Conservation (phyloP, 2,888 invertebrate species). For the Agrotis segetum region DNA sequence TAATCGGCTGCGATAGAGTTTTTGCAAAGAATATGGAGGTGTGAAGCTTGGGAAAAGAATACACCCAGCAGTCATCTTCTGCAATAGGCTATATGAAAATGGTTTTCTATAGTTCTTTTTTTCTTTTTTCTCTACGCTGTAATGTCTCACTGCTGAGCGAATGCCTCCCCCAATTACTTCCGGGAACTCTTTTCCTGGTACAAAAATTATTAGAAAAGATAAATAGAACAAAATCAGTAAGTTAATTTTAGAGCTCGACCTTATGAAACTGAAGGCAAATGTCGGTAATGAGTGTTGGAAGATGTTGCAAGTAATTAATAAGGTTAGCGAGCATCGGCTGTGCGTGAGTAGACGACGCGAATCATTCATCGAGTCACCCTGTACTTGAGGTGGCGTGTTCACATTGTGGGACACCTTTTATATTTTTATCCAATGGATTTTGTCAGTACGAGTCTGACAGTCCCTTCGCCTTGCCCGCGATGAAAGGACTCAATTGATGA, state of each 20-base stretch:
- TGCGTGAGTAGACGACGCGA: constrained; percentile 51
- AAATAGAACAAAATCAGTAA: constrained; percentile 34
- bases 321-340: constrained; percentile 55
- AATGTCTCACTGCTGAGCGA: too few relatives aligned
- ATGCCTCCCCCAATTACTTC: too few relatives aligned
- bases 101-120: background rate
- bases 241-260: constrained; percentile 23
- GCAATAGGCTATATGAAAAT: background rate
- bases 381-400: constrained; percentile 37
- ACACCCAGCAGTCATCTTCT: background rate
- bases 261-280: constrained; percentile 39
- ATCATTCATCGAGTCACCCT: constrained; percentile 59
- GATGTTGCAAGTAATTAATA: constrained; percentile 63
- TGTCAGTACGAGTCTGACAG: too few relatives aligned
- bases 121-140: too few relatives aligned
- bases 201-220: background rate
- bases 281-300: constrained; percentile 44
- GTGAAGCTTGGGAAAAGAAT: background rate
- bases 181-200: too few relatives aligned
- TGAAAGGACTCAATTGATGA: too few relatives aligned
- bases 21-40: background rate
- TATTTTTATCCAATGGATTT: too few relatives aligned
- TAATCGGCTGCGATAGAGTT: too few relatives aligned
- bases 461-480: too few relatives aligned
- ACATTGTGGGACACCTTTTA: constrained; percentile 19